These are phyloP conservation scores for Leptinotarsa juncta DNA, from an alignment of 2,888 invertebrate species.

Conservation along the genomic window DNA sequence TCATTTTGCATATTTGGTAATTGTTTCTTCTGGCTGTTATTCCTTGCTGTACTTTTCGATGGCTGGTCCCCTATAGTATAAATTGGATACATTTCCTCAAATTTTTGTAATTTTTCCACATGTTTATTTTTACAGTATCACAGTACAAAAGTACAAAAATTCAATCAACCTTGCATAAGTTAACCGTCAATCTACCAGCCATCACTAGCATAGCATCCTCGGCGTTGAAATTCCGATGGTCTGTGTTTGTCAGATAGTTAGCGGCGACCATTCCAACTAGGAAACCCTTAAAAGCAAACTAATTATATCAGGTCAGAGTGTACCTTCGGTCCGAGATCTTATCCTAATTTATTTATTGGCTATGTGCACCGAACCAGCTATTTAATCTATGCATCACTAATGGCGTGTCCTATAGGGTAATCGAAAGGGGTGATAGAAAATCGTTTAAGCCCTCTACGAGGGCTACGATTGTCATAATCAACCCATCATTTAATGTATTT, in stretches of 20 bases:
- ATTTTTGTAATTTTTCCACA: no score
- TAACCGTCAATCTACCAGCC: neutral
- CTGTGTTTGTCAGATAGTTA: slow-evolving; percentile 8
- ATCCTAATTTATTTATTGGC: slow-evolving; percentile 38
- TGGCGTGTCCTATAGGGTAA: slow-evolving; percentile 15
- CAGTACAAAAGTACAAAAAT: neutral
- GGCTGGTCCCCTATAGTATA: no score
- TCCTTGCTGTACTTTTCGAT: no score
- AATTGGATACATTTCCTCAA: no score
- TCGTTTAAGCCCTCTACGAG: neutral
- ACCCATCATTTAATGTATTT: no score
- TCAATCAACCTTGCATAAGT: neutral
- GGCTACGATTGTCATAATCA: neutral
- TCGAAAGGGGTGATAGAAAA: slow-evolving; percentile 8
- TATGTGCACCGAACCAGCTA: slow-evolving; percentile 14
- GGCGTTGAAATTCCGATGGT: neutral
- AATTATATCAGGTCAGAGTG: slow-evolving; percentile 36
- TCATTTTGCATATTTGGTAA: no score
- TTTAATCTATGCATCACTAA: slow-evolving; percentile 21
- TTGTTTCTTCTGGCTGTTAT: no score
- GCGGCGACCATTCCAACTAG: slow-evolving; percentile 24
- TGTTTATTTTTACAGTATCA: no score
- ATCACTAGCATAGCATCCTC: neutral
- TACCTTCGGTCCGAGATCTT: slow-evolving; percentile 34
- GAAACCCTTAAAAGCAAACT: slow-evolving; percentile 34